These are phyloP conservation scores for Lycodopsis pacificus DNA, from an alignment of 2,797 vertebrate genomes.

Conservation along the genomic window DNA sequence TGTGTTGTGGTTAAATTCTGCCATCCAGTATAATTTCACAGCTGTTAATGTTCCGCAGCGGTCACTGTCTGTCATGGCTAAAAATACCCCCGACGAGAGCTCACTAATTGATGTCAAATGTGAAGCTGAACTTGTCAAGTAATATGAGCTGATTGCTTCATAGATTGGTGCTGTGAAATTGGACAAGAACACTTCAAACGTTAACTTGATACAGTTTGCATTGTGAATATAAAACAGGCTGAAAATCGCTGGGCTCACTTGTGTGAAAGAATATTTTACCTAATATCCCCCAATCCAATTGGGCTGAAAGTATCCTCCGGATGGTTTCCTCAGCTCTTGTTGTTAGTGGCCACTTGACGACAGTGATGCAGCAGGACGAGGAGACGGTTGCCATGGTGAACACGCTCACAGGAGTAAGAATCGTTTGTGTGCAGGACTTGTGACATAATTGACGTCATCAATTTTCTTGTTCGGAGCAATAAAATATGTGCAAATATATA, in stretches of 20 bases:
- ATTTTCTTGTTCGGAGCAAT: slow-evolving; percentile 34
- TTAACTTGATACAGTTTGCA: slow-evolving; percentile 36
- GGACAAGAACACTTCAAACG: slow-evolving; percentile 42
- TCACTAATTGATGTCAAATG: slow-evolving; percentile 65
- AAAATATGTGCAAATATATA: slow-evolving; percentile 25
- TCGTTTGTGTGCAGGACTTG: slow-evolving; percentile 35
- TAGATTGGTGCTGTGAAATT: slow-evolving; percentile 51
- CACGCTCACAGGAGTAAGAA: slow-evolving; percentile 39
- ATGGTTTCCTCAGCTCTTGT: slow-evolving; percentile 32
- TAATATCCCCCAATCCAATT: background rate
- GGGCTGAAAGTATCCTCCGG: slow-evolving; percentile 9
- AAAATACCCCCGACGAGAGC: slow-evolving; percentile 63
- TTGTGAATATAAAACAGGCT: slow-evolving; percentile 41
- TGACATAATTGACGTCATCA: slow-evolving; percentile 62
- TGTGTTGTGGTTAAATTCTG: slow-evolving; percentile 56
- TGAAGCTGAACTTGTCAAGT: slow-evolving; percentile 51
- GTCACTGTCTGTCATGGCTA: slow-evolving; percentile 59
- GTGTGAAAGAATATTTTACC: background rate
- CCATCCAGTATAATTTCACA: slow-evolving; percentile 70
- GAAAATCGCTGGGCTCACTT: background rate
- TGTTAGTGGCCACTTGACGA: slow-evolving; percentile 36
- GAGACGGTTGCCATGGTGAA: slow-evolving; percentile 68
- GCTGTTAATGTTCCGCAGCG: slow-evolving; percentile 60
- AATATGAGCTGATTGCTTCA: slow-evolving; percentile 45
- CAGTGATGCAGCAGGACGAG: slow-evolving; percentile 55